Evolutionary conservation across 2,888 invertebrate genomes (phyloP).

Genomic region (Latheticus oryzae): DNA sequence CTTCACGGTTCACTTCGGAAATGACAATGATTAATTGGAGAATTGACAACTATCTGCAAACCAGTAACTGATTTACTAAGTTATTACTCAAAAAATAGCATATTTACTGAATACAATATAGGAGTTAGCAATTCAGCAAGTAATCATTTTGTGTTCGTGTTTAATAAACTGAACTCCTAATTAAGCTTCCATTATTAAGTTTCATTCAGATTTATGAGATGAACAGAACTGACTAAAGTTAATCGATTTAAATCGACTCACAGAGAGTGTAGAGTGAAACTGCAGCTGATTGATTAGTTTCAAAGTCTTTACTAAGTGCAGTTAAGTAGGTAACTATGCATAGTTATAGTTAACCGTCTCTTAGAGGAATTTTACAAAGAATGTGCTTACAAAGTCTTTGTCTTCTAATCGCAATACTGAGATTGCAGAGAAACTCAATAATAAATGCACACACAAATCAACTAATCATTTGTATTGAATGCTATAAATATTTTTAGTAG

Average conservation of each 20-base stretch:
- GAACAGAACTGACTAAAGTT: constrained; percentile 5
- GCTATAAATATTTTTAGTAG: neutral
- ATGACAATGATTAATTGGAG: constrained; percentile 33
- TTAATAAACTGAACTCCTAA: constrained; percentile 5
- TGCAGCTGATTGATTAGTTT: constrained; percentile 11
- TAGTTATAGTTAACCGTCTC: constrained; percentile 2
- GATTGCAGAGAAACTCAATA: too few species aligned
- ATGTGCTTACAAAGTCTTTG: too few species aligned
- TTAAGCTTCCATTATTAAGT: constrained; percentile 7
- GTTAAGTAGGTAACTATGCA: constrained; percentile 1
- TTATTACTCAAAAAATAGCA: too few species aligned
- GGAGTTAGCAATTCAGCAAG: too few species aligned
- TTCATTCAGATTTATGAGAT: constrained; percentile 8
- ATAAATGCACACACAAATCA: constrained; percentile 1
- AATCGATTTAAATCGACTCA: constrained; percentile 4
- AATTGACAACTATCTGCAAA: constrained; percentile 31
- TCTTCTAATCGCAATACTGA: too few species aligned
- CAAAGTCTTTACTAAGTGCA: constrained; percentile 3
- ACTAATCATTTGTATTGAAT: constrained; percentile 1
- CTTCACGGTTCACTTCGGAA: constrained; percentile 25
- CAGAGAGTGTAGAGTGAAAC: constrained; percentile 1
- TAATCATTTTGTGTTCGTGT: too few species aligned
- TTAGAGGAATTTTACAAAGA: neutral
- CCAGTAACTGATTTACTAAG: constrained; percentile 30
- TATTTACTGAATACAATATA: too few species aligned